Evolutionary conservation across 2,113 vertebrate species (phyloP).

Genomic region (Pelobates fuscus): DNA sequence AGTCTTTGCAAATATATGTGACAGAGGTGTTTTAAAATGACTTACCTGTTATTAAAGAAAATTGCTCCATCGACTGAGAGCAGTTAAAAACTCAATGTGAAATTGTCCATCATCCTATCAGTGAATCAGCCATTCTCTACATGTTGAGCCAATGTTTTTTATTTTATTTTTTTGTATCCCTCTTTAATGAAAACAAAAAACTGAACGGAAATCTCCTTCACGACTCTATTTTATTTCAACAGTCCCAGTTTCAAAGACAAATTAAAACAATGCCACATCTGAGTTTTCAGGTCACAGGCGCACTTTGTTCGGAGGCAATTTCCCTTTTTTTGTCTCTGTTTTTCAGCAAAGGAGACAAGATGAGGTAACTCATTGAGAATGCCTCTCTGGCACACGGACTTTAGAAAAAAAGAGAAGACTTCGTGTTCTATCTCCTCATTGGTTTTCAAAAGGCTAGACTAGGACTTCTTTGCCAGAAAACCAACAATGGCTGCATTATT

Average conservation of each 20-base stretch:
- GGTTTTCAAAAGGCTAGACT: not conserved
- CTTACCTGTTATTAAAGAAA: too few relatives aligned
- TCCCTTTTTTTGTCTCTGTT: not conserved
- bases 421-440: conserved; percentile 15
- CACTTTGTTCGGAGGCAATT: conserved; percentile 13
- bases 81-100: too few relatives aligned
- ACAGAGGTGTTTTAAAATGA: too few relatives aligned
- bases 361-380: conserved; percentile 16
- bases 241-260: not conserved
- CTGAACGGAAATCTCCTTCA: not conserved
- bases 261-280: not conserved
- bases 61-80: too few relatives aligned
- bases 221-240: not conserved
- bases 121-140: too few relatives aligned
- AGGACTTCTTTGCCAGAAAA: conserved; percentile 14
- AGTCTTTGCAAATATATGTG: too few relatives aligned
- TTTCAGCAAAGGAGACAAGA: not conserved
- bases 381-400: conserved; percentile 9
- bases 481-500: conserved; percentile 20
- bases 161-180: too few relatives aligned
- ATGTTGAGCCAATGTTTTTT: too few relatives aligned
- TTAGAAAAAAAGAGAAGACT: conserved; percentile 19
- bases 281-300: not conserved
- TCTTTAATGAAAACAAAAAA: too few relatives aligned
- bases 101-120: too few relatives aligned